phyloP scores from a whole-genome alignment of 2,113 vertebrate species.

The Protobothrops flavoviridis region DNA sequence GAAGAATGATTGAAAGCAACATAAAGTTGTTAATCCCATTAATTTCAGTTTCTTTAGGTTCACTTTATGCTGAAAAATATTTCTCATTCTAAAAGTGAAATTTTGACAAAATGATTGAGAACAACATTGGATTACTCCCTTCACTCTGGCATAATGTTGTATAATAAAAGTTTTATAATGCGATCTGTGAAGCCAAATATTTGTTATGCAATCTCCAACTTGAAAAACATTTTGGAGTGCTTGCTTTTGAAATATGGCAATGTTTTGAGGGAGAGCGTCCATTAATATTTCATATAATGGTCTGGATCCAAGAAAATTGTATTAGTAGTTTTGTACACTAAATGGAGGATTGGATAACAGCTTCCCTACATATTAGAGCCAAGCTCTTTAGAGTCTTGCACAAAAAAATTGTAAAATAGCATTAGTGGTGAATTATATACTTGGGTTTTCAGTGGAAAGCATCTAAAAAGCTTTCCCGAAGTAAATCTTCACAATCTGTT shows the following conservation, averaged over 20 bases:
- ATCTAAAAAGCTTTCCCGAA: not conserved
- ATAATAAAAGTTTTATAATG: not conserved
- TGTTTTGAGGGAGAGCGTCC: not conserved
- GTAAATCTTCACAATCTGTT: not conserved
- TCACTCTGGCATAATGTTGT: not conserved
- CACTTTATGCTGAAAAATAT: not conserved
- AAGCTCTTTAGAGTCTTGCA: not conserved
- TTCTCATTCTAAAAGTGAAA: not conserved
- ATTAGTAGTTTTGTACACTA: not conserved
- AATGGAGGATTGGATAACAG: not conserved
- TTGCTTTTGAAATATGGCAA: not conserved
- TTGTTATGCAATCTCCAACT: not conserved
- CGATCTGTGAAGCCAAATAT: not conserved
- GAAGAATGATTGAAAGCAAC: not conserved
- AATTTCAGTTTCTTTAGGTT: not conserved
- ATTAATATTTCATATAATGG: not conserved
- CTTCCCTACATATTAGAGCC: not conserved
- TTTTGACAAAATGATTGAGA: not conserved
- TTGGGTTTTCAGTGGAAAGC: not conserved
- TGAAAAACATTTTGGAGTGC: not conserved
- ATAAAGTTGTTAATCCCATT: not conserved
- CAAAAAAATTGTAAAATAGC: not conserved
- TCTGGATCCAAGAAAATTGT: not conserved
- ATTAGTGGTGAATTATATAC: not conserved
- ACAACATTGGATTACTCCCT: not conserved